phyloP scores from a whole-genome alignment of 2,888 invertebrate species.

The Polietes domitor region DNA sequence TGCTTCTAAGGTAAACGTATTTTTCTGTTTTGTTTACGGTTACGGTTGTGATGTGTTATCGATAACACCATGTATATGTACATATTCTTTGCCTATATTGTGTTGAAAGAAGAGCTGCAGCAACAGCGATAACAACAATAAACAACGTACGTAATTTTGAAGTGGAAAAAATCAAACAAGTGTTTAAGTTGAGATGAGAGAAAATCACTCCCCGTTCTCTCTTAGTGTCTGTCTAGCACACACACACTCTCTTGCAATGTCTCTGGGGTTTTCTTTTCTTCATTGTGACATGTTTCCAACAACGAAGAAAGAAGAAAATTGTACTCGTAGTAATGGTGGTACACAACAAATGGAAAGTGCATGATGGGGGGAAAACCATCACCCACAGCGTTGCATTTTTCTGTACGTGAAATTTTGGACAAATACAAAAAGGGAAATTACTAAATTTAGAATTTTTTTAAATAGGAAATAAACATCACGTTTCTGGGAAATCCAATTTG shows the following conservation, averaged over 20 bases:
- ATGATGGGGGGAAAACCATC: not conserved
- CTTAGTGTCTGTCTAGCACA: not conserved
- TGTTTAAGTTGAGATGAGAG: constrained; percentile 37
- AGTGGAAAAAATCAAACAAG: constrained; percentile 56
- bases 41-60: constrained; percentile 52
- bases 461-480: not conserved
- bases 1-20: not conserved
- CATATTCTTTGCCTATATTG: too few relatives aligned
- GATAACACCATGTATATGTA: constrained; percentile 34
- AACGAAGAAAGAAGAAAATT: too few relatives aligned
- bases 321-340: too few relatives aligned
- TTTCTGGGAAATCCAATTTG: not conserved
- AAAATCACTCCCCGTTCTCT: constrained; percentile 13
- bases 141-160: not conserved
- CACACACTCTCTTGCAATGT: not conserved
- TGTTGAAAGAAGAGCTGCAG: not conserved
- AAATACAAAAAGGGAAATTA: not conserved
- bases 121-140: constrained; percentile 6
- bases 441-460: not conserved
- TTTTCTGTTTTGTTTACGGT: constrained; percentile 10
- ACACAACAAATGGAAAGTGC: not conserved
- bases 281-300: not conserved
- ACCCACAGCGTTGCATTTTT: constrained; percentile 7
- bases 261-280: too few relatives aligned
- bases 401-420: not conserved